Conservation (phyloP, 2,888 invertebrate genomes). For the Ferdinandea cuprea region DNA sequence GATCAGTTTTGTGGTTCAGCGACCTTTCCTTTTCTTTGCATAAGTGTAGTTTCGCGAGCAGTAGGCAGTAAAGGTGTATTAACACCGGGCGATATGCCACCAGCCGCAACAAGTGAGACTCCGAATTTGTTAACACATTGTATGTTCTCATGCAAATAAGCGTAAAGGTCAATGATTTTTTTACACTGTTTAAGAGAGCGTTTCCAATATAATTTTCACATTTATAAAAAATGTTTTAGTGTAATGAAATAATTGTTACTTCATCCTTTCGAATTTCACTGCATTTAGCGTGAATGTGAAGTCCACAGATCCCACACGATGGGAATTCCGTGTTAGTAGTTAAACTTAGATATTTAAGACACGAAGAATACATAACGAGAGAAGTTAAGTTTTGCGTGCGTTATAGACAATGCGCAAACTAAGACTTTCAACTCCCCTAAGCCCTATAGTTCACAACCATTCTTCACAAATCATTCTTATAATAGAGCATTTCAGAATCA, state of each 20-base stretch:
- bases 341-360: not conserved
- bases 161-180: too few relatives aligned
- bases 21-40: not conserved
- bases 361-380: not conserved
- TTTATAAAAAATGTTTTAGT: not conserved
- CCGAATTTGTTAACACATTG: too few relatives aligned
- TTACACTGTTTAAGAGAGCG: too few relatives aligned
- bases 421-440: too few relatives aligned
- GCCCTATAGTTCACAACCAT: too few relatives aligned
- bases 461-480: too few relatives aligned
- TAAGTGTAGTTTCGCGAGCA: not conserved
- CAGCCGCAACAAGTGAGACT: too few relatives aligned
- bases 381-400: not conserved
- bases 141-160: too few relatives aligned
- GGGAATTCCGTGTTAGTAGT: too few relatives aligned
- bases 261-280: not conserved
- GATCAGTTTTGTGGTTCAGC: not conserved
- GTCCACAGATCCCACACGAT: not conserved
- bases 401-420: not conserved
- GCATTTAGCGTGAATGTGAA: not conserved
- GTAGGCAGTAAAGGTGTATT: not conserved
- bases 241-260: not conserved
- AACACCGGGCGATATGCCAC: too few relatives aligned
- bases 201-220: not conserved
- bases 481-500: too few relatives aligned